A percentile compares a stretch with the other conserved stretches of the same genome.
These are phyloP conservation scores for Muschampia plurimacula DNA, from an alignment of 2,888 invertebrate genomes.

Conservation along the genomic window DNA sequence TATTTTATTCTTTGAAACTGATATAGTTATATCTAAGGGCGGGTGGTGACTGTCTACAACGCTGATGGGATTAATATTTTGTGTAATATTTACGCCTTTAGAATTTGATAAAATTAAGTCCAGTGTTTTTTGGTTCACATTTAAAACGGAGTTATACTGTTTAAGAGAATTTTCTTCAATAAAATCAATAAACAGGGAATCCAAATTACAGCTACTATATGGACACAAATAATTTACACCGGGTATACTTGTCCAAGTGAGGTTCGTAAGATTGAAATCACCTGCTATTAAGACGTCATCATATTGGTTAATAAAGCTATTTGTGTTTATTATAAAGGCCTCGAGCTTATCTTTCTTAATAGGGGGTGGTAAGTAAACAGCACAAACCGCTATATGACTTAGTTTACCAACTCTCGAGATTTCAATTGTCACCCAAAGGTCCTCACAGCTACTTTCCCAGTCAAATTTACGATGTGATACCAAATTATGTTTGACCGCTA, in stretches of 20 bases:
- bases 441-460: constrained; percentile 24
- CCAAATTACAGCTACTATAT: neutral
- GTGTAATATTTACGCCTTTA: neutral
- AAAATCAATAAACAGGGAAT: constrained; percentile 3
- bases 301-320: constrained; percentile 1
- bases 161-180: neutral
- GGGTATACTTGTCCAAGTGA: constrained; percentile 3
- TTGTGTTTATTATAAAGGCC: neutral
- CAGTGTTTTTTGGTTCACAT: neutral
- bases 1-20: neutral
- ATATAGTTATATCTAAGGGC: neutral
- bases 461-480: neutral
- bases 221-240: neutral
- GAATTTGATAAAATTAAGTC: constrained; percentile 5
- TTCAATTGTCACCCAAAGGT: constrained; percentile 7
- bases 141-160: constrained; percentile 1
- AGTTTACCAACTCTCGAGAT: neutral
- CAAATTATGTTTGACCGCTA: constrained; percentile 15
- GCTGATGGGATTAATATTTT: constrained; percentile 3
- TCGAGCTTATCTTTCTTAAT: constrained; percentile 1
- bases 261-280: constrained; percentile 13
- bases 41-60: constrained; percentile 4
- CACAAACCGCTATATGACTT: neutral
- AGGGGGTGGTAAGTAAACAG: constrained; percentile 16
- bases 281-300: constrained; percentile 7